Conservation (phyloP, 30 jellyfish, hydroid and myxozoan species). For the Hydra vulgaris region DNA sequence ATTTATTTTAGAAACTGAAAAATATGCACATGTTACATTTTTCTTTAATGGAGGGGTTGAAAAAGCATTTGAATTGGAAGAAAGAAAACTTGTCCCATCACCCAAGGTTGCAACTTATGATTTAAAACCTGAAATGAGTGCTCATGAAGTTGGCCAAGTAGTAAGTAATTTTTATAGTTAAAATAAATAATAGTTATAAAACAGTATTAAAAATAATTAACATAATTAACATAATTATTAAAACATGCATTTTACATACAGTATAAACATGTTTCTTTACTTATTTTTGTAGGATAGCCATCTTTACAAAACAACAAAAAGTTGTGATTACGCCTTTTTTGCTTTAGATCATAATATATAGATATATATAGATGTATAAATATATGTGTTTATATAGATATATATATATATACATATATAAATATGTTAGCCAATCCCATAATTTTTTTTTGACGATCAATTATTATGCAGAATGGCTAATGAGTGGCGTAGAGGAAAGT, state of each 20-base stretch:
- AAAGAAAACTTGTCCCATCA: slow-evolving; percentile 89
- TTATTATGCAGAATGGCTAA: too few species aligned
- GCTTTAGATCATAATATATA: too few species aligned
- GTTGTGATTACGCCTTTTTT: too few species aligned
- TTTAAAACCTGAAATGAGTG: slow-evolving; percentile 97
- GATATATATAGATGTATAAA: too few species aligned
- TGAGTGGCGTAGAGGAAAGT: too few species aligned
- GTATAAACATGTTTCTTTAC: background rate
- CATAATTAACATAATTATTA: background rate
- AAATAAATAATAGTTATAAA: background rate
- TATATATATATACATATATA: too few species aligned
- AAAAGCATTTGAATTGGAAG: slow-evolving; percentile 76
- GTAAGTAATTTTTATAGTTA: slow-evolving; percentile 26
- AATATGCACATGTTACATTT: slow-evolving; percentile 99
- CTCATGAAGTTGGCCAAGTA: slow-evolving; percentile 86
- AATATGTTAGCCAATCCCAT: too few species aligned
- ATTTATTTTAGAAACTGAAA: slow-evolving; percentile 78
- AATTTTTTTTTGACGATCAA: too few species aligned
- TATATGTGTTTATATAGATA: too few species aligned
- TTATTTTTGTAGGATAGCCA: too few species aligned
- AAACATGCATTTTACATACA: background rate
- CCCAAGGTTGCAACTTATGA: slow-evolving; percentile 99
- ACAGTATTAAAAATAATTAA: background rate
- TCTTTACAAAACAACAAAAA: too few species aligned
- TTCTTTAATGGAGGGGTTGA: slow-evolving; percentile 99